A percentile compares a stretch with the other conserved stretches of the same genome.
phyloP scores from a whole-genome alignment of 2,113 vertebrate genomes.

The Callaeas wilsoni region DNA sequence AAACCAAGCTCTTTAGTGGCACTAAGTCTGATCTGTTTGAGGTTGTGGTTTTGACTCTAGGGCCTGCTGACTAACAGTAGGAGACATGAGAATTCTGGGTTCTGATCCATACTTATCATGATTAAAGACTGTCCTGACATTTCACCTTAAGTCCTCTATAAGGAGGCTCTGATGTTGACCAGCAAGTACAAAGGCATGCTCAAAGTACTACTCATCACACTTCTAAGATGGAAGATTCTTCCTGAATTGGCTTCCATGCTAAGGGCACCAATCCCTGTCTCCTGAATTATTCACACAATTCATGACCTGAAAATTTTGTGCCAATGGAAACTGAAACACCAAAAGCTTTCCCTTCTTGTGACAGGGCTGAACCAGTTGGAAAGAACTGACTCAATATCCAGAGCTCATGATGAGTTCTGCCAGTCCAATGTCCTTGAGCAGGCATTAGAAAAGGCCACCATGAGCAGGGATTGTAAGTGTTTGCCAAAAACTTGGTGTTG shows the following conservation, averaged over 20 bases:
- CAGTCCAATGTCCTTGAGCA: neutral
- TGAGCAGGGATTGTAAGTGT: neutral
- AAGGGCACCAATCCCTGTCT: neutral
- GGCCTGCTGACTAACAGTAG: neutral
- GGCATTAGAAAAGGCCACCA: neutral
- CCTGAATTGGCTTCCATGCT: neutral
- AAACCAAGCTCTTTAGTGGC: neutral
- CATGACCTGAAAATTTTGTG: constrained; percentile 13
- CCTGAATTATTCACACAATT: constrained; percentile 44
- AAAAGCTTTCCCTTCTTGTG: neutral
- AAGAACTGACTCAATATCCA: neutral
- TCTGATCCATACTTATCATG: neutral
- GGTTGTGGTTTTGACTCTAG: neutral
- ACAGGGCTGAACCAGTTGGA: neutral
- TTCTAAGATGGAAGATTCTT: neutral
- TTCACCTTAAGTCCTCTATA: neutral
- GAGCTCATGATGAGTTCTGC: neutral
- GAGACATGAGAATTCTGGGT: neutral
- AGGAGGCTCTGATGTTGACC: neutral
- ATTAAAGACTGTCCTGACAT: neutral
- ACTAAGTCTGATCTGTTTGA: neutral
- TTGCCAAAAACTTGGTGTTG: neutral
- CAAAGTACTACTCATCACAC: neutral
- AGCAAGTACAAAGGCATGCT: neutral
- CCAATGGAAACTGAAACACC: constrained; percentile 13